Evolutionary conservation across 2,888 invertebrate genomes (phyloP).

Genomic region (Netelia virgata): DNA sequence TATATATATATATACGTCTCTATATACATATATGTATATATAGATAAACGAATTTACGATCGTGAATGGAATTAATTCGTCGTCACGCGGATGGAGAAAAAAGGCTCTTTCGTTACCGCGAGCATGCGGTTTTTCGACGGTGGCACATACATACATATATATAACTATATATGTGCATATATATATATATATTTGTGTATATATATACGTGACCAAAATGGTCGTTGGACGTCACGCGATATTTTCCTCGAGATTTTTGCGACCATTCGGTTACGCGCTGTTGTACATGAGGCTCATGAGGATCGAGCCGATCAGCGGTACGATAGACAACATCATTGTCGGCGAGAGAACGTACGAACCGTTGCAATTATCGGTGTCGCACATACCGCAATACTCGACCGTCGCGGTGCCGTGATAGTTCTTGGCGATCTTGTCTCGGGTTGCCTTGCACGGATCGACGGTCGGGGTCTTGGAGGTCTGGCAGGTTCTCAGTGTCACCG

Average conservation of each 20-base stretch:
- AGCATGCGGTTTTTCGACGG: constrained; percentile 39
- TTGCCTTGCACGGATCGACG: constrained; percentile 77
- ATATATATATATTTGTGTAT: neutral
- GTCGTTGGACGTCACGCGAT: constrained; percentile 33
- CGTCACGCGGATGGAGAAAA: constrained; percentile 36
- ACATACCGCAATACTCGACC: constrained; percentile 75
- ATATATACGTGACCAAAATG: neutral
- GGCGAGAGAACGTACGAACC: constrained; percentile 70
- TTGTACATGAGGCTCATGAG: constrained; percentile 69
- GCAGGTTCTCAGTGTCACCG: constrained; percentile 76
- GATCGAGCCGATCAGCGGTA: constrained; percentile 72
- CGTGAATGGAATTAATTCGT: constrained; percentile 30
- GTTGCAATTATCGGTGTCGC: constrained; percentile 78
- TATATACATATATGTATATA: neutral
- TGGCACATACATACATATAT: neutral
- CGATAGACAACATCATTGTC: constrained; percentile 67
- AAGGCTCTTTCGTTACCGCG: constrained; percentile 44
- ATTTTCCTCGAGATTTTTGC: constrained; percentile 10
- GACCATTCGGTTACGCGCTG: constrained; percentile 74
- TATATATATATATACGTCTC: neutral
- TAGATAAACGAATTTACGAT: constrained; percentile 8
- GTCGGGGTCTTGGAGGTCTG: constrained; percentile 77
- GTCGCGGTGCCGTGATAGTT: constrained; percentile 27
- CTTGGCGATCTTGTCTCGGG: constrained; percentile 63
- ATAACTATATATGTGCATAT: neutral